A percentile compares a stretch with the other conserved stretches of the same genome.
Evolutionary conservation across 1,140 invertebrate species (phyloP).

Genomic region (Apolygus lucorum): DNA sequence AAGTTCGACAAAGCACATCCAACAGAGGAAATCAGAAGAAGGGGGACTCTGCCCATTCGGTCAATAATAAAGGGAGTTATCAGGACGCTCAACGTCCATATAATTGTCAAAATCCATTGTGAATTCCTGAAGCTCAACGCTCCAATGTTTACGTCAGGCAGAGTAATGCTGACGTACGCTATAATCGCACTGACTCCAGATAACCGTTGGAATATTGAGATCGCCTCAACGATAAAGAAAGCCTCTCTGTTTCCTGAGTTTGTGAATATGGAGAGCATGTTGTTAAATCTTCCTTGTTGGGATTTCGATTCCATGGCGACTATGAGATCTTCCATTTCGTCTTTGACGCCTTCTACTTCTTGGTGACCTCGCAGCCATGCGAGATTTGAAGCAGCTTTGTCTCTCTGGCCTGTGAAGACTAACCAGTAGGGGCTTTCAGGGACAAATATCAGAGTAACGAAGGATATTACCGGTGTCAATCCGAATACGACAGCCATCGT

Average conservation of each 20-base stretch:
- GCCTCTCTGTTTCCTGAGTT: slow-evolving; percentile 10
- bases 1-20: slow-evolving; percentile 28
- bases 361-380: slow-evolving; percentile 1
- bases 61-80: slow-evolving; percentile 41
- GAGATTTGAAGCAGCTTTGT: slow-evolving; percentile 43
- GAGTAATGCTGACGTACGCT: slow-evolving; percentile 10
- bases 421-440: slow-evolving; percentile 72
- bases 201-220: background rate
- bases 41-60: slow-evolving; percentile 41
- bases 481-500: slow-evolving; percentile 55
- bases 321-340: too few species aligned
- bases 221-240: slow-evolving; percentile 12
- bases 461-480: slow-evolving; percentile 41
- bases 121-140: background rate
- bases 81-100: slow-evolving; percentile 38
- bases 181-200: slow-evolving; percentile 6
- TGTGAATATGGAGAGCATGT: slow-evolving; percentile 11
- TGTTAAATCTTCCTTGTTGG: slow-evolving; percentile 22
- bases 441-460: slow-evolving; percentile 58
- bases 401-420: slow-evolving; percentile 53
- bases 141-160: background rate
- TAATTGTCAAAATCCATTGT: background rate
- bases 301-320: too few species aligned
- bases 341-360: background rate
- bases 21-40: slow-evolving; percentile 42